Base-by-base conservation (phyloP, 2,797 vertebrate genomes). In the Danionella dracula region DNA sequence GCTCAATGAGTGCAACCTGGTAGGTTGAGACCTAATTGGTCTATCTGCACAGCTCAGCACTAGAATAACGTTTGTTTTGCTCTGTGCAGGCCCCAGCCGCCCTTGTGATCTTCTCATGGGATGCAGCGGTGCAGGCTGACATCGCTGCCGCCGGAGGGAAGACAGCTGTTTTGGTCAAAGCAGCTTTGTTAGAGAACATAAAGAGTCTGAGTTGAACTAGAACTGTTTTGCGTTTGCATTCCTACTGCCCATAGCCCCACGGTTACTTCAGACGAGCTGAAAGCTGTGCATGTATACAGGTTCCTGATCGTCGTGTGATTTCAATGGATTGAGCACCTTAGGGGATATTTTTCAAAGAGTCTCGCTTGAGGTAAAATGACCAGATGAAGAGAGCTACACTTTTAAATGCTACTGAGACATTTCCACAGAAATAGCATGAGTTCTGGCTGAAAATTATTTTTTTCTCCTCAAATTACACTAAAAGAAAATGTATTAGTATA, bases 1-100 rank as follows among this genome's bases (percentile, higher is more conserved):
- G n/a, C 77, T 91, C 0, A 94, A 90, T 0, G 94, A 98, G 60
- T 90, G 90, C 2, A 94, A 91, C 59, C 80, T 99, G 92, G 96
- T 97, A 78, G 87, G 94, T 80, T 16, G 0, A 61, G 40, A 11
- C 11, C 10, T 31, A 3, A 3, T 27, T 3, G 23, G 6, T 27
- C 23, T 27, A 27, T 27, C 23, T 3, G 23, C 23, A 27, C 23
- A 35, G 10, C 2, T 35, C 3, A 9, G 32, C 3, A 37, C 6
- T 15, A 35, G 17, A 6, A 46, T 32, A 1, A n/a, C 13, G 29
- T 29, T 1, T 15, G 45, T 16, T 31, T 48, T 63, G 3, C 17
- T 56, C 34, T 3, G 4, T 0, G 0, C 32, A 99, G 96, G 93
- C 94, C 46, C 96, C 96, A 27, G 92, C 94, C 0, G 94, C 93